Evolutionary conservation across 1,140 invertebrate genomes (phyloP).

Genomic region (Tigriopus japonicus): DNA sequence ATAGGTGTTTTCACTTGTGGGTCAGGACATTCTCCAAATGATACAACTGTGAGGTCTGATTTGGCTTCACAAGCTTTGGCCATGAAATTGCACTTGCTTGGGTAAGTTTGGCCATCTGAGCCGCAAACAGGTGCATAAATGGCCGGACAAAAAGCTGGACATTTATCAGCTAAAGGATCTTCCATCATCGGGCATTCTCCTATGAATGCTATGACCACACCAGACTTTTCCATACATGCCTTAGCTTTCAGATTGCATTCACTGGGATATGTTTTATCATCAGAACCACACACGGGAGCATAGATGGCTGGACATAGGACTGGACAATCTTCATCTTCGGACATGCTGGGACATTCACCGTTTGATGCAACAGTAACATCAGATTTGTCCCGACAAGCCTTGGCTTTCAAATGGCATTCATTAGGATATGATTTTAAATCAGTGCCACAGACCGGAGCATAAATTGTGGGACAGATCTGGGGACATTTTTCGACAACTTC

Average conservation of each 20-base stretch:
- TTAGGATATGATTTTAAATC: neutral
- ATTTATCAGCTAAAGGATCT: too few species aligned
- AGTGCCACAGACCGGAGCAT: neutral
- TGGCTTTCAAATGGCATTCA: slow-evolving; percentile 8
- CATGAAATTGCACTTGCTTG: slow-evolving; percentile 1
- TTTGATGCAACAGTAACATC: neutral
- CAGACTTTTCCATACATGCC: too few species aligned
- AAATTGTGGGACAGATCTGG: neutral
- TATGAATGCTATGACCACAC: too few species aligned
- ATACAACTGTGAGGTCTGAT: too few species aligned
- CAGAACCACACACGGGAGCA: slow-evolving; percentile 12
- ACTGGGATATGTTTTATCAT: slow-evolving; percentile 12
- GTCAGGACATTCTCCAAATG: too few species aligned
- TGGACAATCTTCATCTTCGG: too few species aligned
- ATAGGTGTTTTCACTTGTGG: too few species aligned
- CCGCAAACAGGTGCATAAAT: slow-evolving; percentile 13
- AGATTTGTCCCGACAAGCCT: neutral
- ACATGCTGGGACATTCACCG: neutral
- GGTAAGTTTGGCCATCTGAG: slow-evolving; percentile 13
- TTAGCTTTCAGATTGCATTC: neutral
- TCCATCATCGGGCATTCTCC: too few species aligned
- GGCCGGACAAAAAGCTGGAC: neutral
- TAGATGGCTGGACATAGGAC: neutral
- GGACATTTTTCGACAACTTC: too few species aligned
- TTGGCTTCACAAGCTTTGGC: neutral